Evolutionary conservation across 2,113 vertebrate species (phyloP).

Genomic region (Etheostoma spectabile): DNA sequence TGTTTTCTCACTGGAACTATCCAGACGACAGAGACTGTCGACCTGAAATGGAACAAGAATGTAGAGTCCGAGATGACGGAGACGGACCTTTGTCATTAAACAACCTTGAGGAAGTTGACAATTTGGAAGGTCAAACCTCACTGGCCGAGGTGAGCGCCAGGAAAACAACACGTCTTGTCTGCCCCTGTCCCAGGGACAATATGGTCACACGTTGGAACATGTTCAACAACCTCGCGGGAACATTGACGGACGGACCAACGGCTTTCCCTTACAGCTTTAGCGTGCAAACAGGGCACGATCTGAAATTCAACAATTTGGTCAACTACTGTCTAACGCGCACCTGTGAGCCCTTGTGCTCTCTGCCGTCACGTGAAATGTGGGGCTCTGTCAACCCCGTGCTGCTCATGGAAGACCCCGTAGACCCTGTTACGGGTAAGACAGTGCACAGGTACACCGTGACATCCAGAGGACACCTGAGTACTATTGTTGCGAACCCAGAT

Average conservation of each 20-base stretch:
- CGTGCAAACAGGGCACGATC: background rate
- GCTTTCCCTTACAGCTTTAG: background rate
- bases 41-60: background rate
- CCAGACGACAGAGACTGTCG: background rate
- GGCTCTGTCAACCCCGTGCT: slow-evolving; percentile 13
- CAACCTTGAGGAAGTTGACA: too few relatives aligned
- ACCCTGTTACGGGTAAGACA: background rate
- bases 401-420: slow-evolving; percentile 23
- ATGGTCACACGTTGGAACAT: background rate
- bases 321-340: background rate
- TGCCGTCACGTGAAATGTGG: background rate
- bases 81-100: background rate
- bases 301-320: background rate
- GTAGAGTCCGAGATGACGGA: background rate
- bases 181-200: too few relatives aligned
- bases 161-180: rapidly evolving
- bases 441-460: background rate
- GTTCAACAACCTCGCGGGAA: background rate
- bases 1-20: slow-evolving; percentile 1
- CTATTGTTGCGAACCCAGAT: background rate
- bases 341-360: background rate
- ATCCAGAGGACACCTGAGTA: slow-evolving; percentile 4
- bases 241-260: background rate
- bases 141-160: too few relatives aligned
- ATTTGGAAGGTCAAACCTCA: too few relatives aligned